Base-by-base conservation (phyloP, 2,113 vertebrate genomes). In the Phocoena sinus region DNA sequence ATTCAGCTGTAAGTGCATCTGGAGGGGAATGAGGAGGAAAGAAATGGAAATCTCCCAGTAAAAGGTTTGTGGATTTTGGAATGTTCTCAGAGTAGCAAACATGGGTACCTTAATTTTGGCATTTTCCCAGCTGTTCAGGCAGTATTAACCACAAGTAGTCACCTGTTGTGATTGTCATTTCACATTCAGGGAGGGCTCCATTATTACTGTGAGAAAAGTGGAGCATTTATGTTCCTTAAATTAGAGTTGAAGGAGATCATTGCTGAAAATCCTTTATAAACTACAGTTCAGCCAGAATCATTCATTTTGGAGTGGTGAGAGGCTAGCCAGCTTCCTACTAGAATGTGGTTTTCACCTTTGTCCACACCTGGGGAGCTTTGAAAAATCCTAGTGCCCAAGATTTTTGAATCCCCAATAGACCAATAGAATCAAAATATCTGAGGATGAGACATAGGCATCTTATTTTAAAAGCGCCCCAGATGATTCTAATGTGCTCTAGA, bases 1-100 rank as follows among this genome's bases (percentile, higher is more conserved):
- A 62, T 95, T 98, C 85, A 84, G 97, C 94, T 89, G 67, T 60
- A 81, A 71, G 67, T 91, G 50, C 80, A 67, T 94, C 76, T 95
- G 85, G 85, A 85, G 77, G 44, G 50, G 87, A 15, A 6, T 23
- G 80, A 74, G 77, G 21, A 95, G 53, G 67, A 50, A 12, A 36
- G 68, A 95, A 76, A 63, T 89, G 95, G 91, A 60, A 77, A 71
- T 36, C 68, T 92, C 88, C 71, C 71, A 15, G 86, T 26, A 47
- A 56, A 44, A 80, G 20, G 74, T 36, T 68, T 50, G 47, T 94
- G 53, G 44, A n/a, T 60, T 89, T 89, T 5, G 15, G 28, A 62
- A 65, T 47, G 62, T 41, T 36, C 74, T 71, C 25, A 50, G 38
- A 73, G 36, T 33, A 36, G 21, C 44, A 60, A 50, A 62, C 76